Conservation (phyloP, 1,140 invertebrate genomes). For the Limonius californicus region DNA sequence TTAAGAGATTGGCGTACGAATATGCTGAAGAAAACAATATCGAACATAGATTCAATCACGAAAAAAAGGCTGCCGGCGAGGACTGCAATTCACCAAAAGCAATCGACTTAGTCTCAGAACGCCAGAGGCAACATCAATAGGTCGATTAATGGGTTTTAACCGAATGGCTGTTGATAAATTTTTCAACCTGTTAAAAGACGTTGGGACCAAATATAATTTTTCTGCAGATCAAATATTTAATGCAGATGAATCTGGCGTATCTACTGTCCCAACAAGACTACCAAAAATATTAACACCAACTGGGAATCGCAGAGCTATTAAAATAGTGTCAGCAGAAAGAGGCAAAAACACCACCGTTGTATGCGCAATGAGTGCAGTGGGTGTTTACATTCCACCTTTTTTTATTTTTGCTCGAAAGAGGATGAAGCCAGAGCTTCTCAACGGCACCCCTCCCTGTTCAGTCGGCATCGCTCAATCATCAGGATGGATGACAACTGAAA, state of each 20-base stretch:
- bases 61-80: slow-evolving; percentile 27
- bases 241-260: slow-evolving; percentile 6
- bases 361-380: background rate
- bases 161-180: background rate
- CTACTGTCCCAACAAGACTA: background rate
- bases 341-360: slow-evolving; percentile 13
- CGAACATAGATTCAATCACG: slow-evolving; percentile 19
- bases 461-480: slow-evolving; percentile 17
- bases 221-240: background rate
- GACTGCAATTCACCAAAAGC: slow-evolving; percentile 16
- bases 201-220: background rate
- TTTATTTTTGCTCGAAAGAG: background rate
- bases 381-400: background rate
- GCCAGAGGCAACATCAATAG: background rate
- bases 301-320: background rate
- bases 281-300: slow-evolving; percentile 4
- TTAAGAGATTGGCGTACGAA: slow-evolving; percentile 33
- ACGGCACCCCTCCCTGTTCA: slow-evolving; percentile 4
- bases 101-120: slow-evolving; percentile 4
- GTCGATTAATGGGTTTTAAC: slow-evolving; percentile 1
- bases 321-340: background rate
- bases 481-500: slow-evolving; percentile 30
- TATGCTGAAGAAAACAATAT: slow-evolving; percentile 27
- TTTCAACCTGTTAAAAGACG: background rate
- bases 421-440: slow-evolving; percentile 17